phyloP scores from a whole-genome alignment of 2,888 invertebrate species.

The Trisateles emortualis region DNA sequence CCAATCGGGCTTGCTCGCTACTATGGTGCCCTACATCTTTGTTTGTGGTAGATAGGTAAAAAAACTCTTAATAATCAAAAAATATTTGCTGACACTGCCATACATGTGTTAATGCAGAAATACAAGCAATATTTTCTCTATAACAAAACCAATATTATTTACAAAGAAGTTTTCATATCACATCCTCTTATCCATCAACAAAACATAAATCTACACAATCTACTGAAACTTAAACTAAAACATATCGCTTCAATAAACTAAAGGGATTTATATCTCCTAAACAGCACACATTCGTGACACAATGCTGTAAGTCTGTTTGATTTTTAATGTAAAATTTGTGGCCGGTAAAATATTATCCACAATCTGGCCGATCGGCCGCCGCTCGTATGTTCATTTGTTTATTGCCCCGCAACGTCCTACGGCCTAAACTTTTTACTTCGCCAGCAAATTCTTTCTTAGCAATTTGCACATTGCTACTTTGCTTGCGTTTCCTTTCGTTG shows the following conservation, averaged over 20 bases:
- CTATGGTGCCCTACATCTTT: no score
- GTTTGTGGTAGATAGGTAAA: no score
- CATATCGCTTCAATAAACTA: constrained; percentile 39
- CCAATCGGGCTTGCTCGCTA: no score
- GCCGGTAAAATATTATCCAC: constrained; percentile 71
- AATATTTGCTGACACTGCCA: no score
- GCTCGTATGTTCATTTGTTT: constrained; percentile 78
- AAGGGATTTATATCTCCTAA: constrained; percentile 44
- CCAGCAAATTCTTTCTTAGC: constrained; percentile 52
- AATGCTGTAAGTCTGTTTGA: constrained; percentile 46
- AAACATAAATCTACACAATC: constrained; percentile 29
- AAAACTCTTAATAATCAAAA: no score
- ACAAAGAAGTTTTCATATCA: background rate
- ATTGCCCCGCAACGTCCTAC: constrained; percentile 70
- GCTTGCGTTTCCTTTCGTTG: constrained; percentile 74
- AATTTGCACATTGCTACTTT: constrained; percentile 71
- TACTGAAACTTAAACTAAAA: constrained; percentile 19
- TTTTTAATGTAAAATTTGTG: constrained; percentile 54
- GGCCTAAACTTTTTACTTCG: constrained; percentile 44
- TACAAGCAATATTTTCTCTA: background rate
- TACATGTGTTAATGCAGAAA: no score
- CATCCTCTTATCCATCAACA: background rate
- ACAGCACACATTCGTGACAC: constrained; percentile 50
- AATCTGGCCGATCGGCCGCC: constrained; percentile 69
- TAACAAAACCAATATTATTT: background rate